Base-by-base conservation (phyloP, 2,113 vertebrate genomes). In the Parus major region DNA sequence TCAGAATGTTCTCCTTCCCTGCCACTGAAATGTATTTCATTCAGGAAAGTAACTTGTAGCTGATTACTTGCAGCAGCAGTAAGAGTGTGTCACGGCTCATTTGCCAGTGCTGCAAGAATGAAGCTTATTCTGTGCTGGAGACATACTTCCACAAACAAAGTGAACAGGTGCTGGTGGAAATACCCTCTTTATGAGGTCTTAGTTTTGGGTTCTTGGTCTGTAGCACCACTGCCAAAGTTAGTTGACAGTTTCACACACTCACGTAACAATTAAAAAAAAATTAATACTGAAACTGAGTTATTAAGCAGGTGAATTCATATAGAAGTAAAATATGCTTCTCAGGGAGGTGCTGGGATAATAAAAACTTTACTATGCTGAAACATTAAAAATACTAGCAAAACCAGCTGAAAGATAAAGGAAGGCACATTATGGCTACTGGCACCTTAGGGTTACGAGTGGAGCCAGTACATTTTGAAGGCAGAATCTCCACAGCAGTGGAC, bases 31-130 rank as follows among this genome's bases (percentile, higher is more conserved):
- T 57, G 42, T 23, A 36, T 64, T 94, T 93, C 31, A 72, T 21
- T 56, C 50, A 85, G 35, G 15, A 82, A 90, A 82, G 39, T 57
- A 95, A 87, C 70, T 47, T 76, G 78, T 42, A 61, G 44, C 53
- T 88, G 57, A 72, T 87, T 49, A 73, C n/a, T 68, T 92, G 69
- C 80, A 84, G 83, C 81, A 90, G 59, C 49, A 91, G 17, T 33
- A 68, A 78, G n/a, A 71, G 35, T 3, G 1, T 68, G 52, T 86
- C 86, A 91, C 61, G 84, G 86, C 57, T 82, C 87, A 90, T 89
- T 82, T 95, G 73, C 57, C 82, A 91, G 56, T 87, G 53, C 61
- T 92, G 66, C 70, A 91, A 91, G 73, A 85, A 85, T 12, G 39
- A 82, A 85, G n/a, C 27, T 82, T 46, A 13, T 64, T 81, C 70